Evolutionary conservation across 2,797 vertebrate species (phyloP), one percentile per base, ranked within the genome.

Genomic region (Sphenodon punctatus): DNA sequence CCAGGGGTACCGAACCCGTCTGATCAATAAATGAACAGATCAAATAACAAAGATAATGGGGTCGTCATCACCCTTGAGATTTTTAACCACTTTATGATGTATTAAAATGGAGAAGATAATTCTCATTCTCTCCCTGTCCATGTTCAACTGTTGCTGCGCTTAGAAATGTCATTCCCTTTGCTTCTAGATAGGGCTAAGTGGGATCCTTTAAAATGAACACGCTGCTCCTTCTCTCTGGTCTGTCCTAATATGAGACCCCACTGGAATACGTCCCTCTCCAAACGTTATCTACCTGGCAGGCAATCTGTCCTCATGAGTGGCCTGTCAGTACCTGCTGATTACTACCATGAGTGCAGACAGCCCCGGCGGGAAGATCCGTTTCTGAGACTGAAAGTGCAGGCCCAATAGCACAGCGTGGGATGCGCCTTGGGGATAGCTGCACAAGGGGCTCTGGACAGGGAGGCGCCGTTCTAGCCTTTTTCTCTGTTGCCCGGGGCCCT

Each of bases 271-370:
- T 81, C 76, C 74, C 84, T 77, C 46, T 14, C 74, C 27, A n/a
- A n/a, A n/a, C n/a, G n/a, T 79, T 77, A 34, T 68, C 75, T 65
- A 75, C 55, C 80, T 61, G 72, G 80, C 85, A 36, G 60, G 68
- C 89, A 92, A 89, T 67, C 89, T 88, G 84, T 81, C 90, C 82
- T 75, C 17, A 1, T 91, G 89, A 91, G 91, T 91, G 77, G 81
- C 88, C 91, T 91, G 82, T 85, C 89, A 90, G 80, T 66, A 19
- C 72, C 84, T 30, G 61, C 32, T 88, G 61, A 86, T 83, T 79
- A 88, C 89, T 92, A 89, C 72, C 83, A 81, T 89, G 69, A 80
- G 91, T 91, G 85, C 86, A 69, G 87, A n/a, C n/a, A n/a, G n/a
- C n/a, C n/a, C n/a, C n/a, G n/a, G n/a, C n/a, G n/a, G n/a, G n/a